These are phyloP conservation scores for Epinotia demarniana DNA, from an alignment of 2,888 invertebrate species.

Conservation along the genomic window DNA sequence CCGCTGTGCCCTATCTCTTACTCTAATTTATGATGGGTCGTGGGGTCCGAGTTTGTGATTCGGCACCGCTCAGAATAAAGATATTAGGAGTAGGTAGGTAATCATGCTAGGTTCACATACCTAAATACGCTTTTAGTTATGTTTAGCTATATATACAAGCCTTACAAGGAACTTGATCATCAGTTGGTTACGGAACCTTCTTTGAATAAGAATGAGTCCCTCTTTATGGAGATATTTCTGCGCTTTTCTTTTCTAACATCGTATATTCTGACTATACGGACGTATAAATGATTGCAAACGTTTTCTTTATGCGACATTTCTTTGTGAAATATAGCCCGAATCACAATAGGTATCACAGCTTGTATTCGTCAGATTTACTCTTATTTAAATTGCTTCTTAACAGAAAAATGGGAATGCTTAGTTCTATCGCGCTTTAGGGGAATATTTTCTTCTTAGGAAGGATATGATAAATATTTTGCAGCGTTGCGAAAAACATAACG, in stretches of 20 bases:
- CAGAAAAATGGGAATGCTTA: background rate
- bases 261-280: constrained; percentile 35
- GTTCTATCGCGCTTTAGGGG: background rate
- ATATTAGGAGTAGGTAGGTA: no score
- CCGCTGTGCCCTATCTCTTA: no score
- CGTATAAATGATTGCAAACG: constrained; percentile 49
- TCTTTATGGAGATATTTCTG: constrained; percentile 11
- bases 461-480: no score
- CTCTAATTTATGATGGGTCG: no score
- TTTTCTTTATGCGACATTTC: constrained; percentile 48
- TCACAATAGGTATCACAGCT: constrained; percentile 32
- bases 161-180: background rate
- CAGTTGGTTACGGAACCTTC: background rate
- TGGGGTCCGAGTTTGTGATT: no score
- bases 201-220: background rate
- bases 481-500: no score
- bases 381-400: constrained; percentile 14
- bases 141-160: background rate
- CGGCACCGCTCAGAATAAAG: no score
- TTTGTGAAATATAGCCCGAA: constrained; percentile 47
- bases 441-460: no score
- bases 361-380: constrained; percentile 18
- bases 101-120: no score
- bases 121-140: no score
- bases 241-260: constrained; percentile 45